Base-by-base conservation (phyloP, 1,140 invertebrate genomes). In the Cydia amplana region DNA sequence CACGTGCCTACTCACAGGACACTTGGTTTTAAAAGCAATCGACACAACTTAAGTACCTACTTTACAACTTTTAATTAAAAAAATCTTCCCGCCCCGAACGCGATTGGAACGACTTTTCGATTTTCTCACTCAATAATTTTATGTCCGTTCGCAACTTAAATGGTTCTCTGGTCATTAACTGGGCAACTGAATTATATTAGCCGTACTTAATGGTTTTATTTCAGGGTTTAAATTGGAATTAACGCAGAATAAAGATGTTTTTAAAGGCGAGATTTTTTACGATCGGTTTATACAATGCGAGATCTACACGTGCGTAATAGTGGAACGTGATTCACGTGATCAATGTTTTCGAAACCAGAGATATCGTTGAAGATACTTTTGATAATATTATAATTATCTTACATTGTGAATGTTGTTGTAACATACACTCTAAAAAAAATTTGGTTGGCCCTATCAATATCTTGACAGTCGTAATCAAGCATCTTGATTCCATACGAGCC, bases 101-200 rank as follows among this genome's bases (percentile, higher is more conserved):
- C 64, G 64, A 67, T 28, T 36, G 14, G 10, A 67, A 67, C 63
- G 16, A 16, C 1, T 28, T 32, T 67, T 36, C 25, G 64, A 32
- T 67, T 32, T 67, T 67, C 60, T 67, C 14, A 32, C 64, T 36
- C 25, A 36, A 64, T 64, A 25, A 64, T 64, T 64, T 10, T 9
- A 64, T n/a, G 25, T 36, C 16, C 23, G 64, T 36, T 28, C 25
- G 28, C 28, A 7, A 67, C 18, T 67, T 67, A 67, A 67, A 67
- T 32, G 64, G 64, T 32, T 67, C 12, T 25, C n/a, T n/a, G 49
- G n/a, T 18, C n/a, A 51, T 64, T 64, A 64, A 64, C 64, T 32
- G 28, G 7, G 20, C 36, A 25, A 32, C 64, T 67, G 10, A 25
- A 64, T 64, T 64, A 64, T 64, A 51, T 51, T 51, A 51, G n/a